phyloP scores from a whole-genome alignment of 1,140 invertebrate species.

The Samia ricini region DNA sequence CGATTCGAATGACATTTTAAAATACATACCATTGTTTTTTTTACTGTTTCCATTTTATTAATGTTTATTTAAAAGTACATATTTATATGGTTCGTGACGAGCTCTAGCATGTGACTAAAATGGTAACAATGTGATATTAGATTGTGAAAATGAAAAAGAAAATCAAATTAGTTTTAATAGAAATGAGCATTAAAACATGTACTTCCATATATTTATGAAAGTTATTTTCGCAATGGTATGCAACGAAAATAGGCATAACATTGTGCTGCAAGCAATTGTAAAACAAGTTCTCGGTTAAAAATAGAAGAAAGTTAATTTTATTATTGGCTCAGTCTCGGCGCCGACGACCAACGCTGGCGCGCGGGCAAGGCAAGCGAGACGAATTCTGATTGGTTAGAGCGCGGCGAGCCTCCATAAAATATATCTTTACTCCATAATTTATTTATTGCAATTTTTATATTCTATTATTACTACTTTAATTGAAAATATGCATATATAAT shows the following conservation, averaged over 20 bases:
- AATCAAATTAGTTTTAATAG: too few species aligned
- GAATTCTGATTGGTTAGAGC: constrained; percentile 46
- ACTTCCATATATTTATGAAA: neutral
- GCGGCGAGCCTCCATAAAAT: constrained; percentile 38
- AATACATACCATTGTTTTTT: too few species aligned
- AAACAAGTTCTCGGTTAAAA: neutral
- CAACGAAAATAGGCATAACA: neutral
- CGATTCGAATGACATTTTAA: too few species aligned
- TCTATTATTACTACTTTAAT: neutral
- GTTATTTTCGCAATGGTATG: neutral
- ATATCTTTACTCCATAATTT: neutral
- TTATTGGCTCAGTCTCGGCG: constrained; percentile 44
- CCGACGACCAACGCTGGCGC: constrained; percentile 18
- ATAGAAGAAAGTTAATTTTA: constrained; percentile 18
- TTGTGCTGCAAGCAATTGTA: neutral
- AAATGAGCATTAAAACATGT: too few species aligned
- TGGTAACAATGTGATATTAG: neutral
- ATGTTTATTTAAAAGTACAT: too few species aligned
- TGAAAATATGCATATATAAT: neutral
- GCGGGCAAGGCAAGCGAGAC: constrained; percentile 20
- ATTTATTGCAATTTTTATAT: constrained; percentile 2
- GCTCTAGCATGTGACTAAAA: neutral
- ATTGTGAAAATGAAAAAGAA: too few species aligned
- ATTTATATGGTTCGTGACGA: too few species aligned
- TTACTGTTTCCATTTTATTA: too few species aligned